Evolutionary conservation across 1,140 invertebrate genomes (phyloP).

Genomic region (Bombus haemorrhoidalis): DNA sequence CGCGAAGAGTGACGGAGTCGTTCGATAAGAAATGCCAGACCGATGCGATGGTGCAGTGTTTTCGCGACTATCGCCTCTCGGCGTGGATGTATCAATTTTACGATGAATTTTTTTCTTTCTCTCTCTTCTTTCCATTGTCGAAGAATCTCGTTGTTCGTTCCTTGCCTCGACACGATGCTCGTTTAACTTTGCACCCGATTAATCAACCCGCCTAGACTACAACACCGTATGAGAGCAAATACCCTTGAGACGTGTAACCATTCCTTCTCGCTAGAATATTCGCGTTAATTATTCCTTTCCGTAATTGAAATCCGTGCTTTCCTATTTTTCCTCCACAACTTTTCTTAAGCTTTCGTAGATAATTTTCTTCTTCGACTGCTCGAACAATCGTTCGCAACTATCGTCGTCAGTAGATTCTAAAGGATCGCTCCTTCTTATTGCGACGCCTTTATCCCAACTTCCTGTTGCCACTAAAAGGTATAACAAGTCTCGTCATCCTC

Average conservation of each 20-base stretch:
- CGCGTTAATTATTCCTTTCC: not conserved
- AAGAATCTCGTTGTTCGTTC: conserved; percentile 50
- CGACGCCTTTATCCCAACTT: not conserved
- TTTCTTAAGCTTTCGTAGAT: no score
- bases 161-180: conserved; percentile 34
- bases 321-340: no score
- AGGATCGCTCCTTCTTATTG: conserved; percentile 27
- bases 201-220: conserved; percentile 56
- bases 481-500: not conserved
- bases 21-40: conserved; percentile 44
- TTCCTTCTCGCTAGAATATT: not conserved
- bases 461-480: conserved; percentile 16
- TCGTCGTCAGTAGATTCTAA: not conserved
- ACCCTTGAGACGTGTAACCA: not conserved
- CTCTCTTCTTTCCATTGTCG: conserved; percentile 47
- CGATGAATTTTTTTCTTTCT: conserved; percentile 59
- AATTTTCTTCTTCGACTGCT: not conserved
- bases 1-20: conserved; percentile 40
- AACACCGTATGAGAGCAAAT: conserved; percentile 2
- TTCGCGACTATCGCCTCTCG: conserved; percentile 63
- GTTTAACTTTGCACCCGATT: conserved; percentile 66
- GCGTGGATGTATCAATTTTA: conserved; percentile 73
- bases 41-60: conserved; percentile 58
- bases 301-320: no score
- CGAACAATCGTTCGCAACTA: not conserved